Percentiles rank a stretch among this genome's conserved stretches.
Evolutionary conservation across 2,888 invertebrate genomes (phyloP).

Genomic region (Lasiommata megera): DNA sequence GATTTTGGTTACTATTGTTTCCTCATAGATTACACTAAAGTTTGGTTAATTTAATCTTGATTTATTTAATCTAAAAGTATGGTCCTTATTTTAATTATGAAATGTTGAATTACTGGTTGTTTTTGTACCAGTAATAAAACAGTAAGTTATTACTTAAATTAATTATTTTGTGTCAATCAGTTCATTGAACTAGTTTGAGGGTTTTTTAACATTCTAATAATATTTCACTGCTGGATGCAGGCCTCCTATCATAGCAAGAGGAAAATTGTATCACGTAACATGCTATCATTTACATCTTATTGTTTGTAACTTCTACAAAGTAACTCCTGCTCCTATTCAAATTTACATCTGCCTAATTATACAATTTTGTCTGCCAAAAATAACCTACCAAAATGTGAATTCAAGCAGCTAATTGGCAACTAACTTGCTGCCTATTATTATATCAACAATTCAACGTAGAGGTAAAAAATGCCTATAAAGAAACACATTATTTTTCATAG

Average conservation of each 20-base stretch:
- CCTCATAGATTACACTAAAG: constrained; percentile 12
- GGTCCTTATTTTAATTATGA: no score
- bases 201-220: no score
- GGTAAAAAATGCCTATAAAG: neutral
- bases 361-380: neutral
- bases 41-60: neutral
- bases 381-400: neutral
- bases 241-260: no score
- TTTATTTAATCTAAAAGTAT: neutral
- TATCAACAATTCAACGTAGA: neutral
- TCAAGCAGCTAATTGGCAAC: neutral
- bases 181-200: no score
- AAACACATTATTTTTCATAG: neutral
- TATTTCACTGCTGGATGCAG: no score
- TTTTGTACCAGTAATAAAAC: no score
- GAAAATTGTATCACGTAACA: no score
- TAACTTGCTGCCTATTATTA: neutral
- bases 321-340: neutral
- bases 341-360: neutral
- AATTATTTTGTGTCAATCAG: no score
- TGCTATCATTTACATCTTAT: no score
- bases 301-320: no score
- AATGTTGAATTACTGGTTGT: no score
- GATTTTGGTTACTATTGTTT: constrained; percentile 44
- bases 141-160: no score